Conservation (phyloP, 2,888 invertebrate genomes). For the Callyntrura sp. region DNA sequence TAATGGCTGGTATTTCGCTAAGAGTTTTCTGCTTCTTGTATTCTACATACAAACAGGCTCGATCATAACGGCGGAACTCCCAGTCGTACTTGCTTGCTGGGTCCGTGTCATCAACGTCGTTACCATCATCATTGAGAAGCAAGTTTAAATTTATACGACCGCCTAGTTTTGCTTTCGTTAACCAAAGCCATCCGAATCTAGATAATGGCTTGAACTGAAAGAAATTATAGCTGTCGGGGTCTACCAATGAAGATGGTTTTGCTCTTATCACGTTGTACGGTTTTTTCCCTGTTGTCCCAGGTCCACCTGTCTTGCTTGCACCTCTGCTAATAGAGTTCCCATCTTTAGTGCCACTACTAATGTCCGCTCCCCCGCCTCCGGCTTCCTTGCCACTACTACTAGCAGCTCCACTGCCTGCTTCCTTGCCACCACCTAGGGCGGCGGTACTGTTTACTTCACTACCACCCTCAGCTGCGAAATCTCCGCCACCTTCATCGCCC, state of each 20-base stretch:
- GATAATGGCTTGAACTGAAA: conserved; percentile 30
- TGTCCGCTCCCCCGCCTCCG: no score
- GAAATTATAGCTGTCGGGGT: conserved; percentile 38
- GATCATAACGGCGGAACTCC: conserved; percentile 59
- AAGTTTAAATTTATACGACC: background rate
- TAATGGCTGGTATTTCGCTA: background rate
- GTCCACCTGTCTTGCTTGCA: no score
- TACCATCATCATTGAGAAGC: background rate
- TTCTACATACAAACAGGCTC: conserved; percentile 57
- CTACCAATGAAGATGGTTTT: conserved; percentile 9
- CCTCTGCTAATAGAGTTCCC: no score
- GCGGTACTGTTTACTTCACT: no score
- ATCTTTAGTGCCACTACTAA: no score
- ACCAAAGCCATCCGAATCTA: conserved; percentile 13
- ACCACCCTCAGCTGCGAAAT: no score
- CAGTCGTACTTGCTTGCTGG: conserved; percentile 49
- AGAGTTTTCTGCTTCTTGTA: background rate
- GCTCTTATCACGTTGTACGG: conserved; percentile 19
- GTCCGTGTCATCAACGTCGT: conserved; percentile 3
- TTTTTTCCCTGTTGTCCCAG: no score
- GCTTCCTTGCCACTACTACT: no score
- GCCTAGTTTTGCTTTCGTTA: background rate
- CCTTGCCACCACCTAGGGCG: no score
- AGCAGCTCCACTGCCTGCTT: no score
- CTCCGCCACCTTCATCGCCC: no score